Evolutionary conservation across 2,113 vertebrate species (phyloP), one percentile per base, ranked within the genome.

Genomic region (Polypterus senegalus): DNA sequence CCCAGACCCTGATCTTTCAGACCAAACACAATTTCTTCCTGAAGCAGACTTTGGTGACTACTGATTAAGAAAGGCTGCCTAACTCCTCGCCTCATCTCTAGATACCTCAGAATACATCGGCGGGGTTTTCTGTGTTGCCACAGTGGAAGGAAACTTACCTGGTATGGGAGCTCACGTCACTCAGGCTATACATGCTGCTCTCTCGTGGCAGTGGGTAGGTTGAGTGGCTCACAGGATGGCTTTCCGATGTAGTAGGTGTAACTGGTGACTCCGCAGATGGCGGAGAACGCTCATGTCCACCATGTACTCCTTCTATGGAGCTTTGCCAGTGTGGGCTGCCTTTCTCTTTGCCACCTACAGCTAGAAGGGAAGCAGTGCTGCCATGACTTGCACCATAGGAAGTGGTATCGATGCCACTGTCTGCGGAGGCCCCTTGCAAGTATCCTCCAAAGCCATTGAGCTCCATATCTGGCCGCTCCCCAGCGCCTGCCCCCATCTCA

Each of bases 331-430:
- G 84, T 0, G 95, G 92, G 0, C 78, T 63, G 53, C 83, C 79
- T 9, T 90, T 91, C 57, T 94, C 93, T 70, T 90, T 92, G 10
- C 82, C 61, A 0, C 85, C 77, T 46, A 62, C 79, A 44, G 88
- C 86, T 52, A 94, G 87, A 67, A 95, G 79, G 44, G 92, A 91
- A 63, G 83, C 85, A 2, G 84, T 77, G 79, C 86, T 93, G 74
- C 89, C 83, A 0, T 92, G 91, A 64, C 88, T 90, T 62, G 88
- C 88, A 1, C 88, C 90, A 0, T 91, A 94, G n/a, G 91, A 95
- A 43, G 91, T 84, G 70, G 94, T 90, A 4, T 97, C 94, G 1
- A 97, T 97, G 72, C 93, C 94, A 0, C 94, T 97, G 63, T 97
- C 94, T 0, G 92, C 87, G 0, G 94, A 96, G 0, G 87, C 83